Base-by-base conservation (phyloP, 2,113 vertebrate species). In the Meles meles region DNA sequence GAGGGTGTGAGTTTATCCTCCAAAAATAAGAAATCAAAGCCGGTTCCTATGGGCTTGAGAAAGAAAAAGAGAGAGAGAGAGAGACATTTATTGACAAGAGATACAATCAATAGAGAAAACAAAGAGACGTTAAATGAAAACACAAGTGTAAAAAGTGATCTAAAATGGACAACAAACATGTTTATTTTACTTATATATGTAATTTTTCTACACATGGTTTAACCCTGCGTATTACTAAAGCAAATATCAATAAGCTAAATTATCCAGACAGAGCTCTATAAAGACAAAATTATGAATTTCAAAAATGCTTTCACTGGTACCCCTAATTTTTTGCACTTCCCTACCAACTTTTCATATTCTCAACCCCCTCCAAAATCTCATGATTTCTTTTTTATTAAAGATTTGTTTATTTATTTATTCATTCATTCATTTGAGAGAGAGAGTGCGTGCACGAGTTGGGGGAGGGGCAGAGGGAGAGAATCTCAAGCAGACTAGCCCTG, bases 31-130 rank as follows among this genome's bases (percentile, higher is more conserved):
- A 93, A 94, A 57, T 88, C 85, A 82, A 88, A 81, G 39, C 2
- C 12, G 25, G 76, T 88, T 95, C 71, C 39, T n/a, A 42, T 13
- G 18, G 49, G 21, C 52, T 42, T 86, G 80, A n/a, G 25, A 31
- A 44, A 37, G 88, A 88, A 76, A 55, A 49, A 94, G 44, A 90
- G 42, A 87, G 47, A 8, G 47, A 8, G 21, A 94, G 52, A 90
- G 49, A 90, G 37, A 81, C 37, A 59, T 88, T 95, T 69, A 86
- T 74, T 87, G 65, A 90, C 37, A 95, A 88, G 42, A 92, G 69
- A 59, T 44, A n/a, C 3, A 94, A 91, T 93, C 27, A 87, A 83
- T 20, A 80, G 17, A 71, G 63, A 95, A 92, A 57, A 79, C 34
- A 85, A 76, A 92, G 39, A 59, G 37, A 71, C 2, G 18, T 47